Evolutionary conservation across 2,888 invertebrate species (phyloP).

Genomic region (Podotricha telesiphe): DNA sequence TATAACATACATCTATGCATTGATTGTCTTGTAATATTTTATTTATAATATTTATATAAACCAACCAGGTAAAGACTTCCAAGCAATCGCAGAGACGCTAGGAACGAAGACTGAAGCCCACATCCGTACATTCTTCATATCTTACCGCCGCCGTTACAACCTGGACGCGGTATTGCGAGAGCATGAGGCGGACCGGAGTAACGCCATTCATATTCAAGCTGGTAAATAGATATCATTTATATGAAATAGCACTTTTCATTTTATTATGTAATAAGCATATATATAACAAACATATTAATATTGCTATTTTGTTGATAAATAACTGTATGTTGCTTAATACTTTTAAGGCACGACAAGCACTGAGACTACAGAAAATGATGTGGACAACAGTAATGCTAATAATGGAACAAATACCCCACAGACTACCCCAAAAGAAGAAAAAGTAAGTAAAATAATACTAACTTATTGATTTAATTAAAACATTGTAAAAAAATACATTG

Average conservation of each 20-base stretch:
- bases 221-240: conserved; percentile 51
- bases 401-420: conserved; percentile 73
- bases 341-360: conserved; percentile 65
- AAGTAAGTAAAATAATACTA: conserved; percentile 63
- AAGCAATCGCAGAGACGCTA: conserved; percentile 96
- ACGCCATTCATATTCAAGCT: conserved; percentile 77
- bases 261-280: too few relatives aligned
- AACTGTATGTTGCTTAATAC: not conserved
- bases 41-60: not conserved
- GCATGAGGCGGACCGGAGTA: conserved; percentile 91
- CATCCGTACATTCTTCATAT: conserved; percentile 95
- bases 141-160: conserved; percentile 94
- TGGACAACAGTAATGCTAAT: conserved; percentile 67
- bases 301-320: not conserved
- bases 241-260: too few relatives aligned
- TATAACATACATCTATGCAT: too few relatives aligned
- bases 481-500: too few relatives aligned
- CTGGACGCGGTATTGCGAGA: conserved; percentile 93
- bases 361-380: conserved; percentile 66
- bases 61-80: conserved; percentile 89
- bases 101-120: conserved; percentile 98
- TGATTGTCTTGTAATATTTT: too few relatives aligned
- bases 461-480: too few relatives aligned
- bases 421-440: conserved; percentile 69
- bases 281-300: too few relatives aligned